phyloP scores from a whole-genome alignment of 2,113 vertebrate genomes.

The Aleadryas rufinucha region DNA sequence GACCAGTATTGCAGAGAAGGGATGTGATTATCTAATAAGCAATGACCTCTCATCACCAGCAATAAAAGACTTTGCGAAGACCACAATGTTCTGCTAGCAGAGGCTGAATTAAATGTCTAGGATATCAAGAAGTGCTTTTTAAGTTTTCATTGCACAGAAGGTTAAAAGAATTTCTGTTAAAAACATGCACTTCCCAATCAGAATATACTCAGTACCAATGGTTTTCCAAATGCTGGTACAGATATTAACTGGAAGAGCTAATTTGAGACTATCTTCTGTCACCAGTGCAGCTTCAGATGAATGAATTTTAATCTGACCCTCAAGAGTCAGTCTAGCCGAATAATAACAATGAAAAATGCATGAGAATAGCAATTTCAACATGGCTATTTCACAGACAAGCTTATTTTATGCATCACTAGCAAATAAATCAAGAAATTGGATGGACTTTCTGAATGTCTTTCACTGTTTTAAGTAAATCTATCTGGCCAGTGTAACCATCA shows the following conservation, averaged over 20 bases:
- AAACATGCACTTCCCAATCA: neutral
- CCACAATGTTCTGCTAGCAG: slow-evolving; percentile 7
- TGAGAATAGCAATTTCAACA: slow-evolving; percentile 78
- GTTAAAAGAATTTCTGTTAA: slow-evolving; percentile 36
- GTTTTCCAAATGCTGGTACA: slow-evolving; percentile 43
- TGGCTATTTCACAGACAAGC: slow-evolving; percentile 79
- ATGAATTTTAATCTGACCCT: slow-evolving; percentile 81
- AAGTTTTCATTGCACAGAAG: slow-evolving; percentile 22
- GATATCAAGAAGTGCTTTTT: slow-evolving; percentile 12
- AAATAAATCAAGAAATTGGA: slow-evolving; percentile 82
- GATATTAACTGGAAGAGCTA: slow-evolving; percentile 66
- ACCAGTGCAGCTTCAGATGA: slow-evolving; percentile 66
- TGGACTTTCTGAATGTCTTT: slow-evolving; percentile 78
- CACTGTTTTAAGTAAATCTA: slow-evolving; percentile 74
- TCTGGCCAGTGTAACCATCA: slow-evolving; percentile 69
- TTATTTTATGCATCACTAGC: slow-evolving; percentile 82
- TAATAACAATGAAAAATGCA: slow-evolving; percentile 84
- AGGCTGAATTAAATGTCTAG: slow-evolving; percentile 29
- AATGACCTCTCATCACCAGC: slow-evolving; percentile 43
- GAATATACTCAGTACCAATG: neutral
- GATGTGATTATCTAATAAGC: slow-evolving; percentile 55
- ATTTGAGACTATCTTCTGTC: slow-evolving; percentile 60
- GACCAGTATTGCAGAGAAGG: slow-evolving; percentile 23
- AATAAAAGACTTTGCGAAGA: slow-evolving; percentile 38
- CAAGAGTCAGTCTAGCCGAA: slow-evolving; percentile 73